Conservation (phyloP, 2,113 vertebrate species). For the Alaudala cheleensis region DNA sequence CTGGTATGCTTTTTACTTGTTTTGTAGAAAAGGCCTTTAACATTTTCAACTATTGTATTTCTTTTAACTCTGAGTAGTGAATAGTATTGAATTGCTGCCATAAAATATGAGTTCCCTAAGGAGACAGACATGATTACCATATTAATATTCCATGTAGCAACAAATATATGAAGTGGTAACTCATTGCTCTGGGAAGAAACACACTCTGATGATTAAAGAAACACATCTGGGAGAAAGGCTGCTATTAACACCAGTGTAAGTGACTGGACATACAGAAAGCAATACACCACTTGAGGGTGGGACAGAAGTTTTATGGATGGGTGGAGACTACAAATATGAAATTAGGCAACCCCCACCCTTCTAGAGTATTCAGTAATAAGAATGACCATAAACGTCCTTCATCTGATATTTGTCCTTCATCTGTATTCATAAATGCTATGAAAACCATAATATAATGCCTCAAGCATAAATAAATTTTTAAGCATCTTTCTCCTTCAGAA, state of each 20-base stretch:
- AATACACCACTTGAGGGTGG: neutral
- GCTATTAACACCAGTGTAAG: neutral
- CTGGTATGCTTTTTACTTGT: neutral
- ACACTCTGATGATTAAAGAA: conserved; percentile 15
- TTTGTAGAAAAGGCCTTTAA: neutral
- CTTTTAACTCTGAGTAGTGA: conserved; percentile 7
- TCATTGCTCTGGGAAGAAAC: conserved; percentile 35
- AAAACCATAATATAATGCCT: neutral
- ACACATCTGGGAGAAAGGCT: neutral
- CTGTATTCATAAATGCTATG: neutral
- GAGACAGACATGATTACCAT: conserved; percentile 49
- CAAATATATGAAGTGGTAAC: conserved; percentile 38
- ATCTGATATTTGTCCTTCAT: neutral
- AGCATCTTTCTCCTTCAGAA: neutral
- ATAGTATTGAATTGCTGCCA: conserved; percentile 26
- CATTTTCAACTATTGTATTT: neutral
- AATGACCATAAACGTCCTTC: conserved; percentile 24
- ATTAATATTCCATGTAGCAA: conserved; percentile 57
- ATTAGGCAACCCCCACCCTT: neutral
- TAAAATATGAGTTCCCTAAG: conserved; percentile 36
- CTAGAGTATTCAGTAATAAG: neutral
- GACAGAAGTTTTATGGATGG: neutral
- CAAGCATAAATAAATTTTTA: neutral
- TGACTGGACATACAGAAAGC: neutral
- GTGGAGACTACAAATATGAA: neutral